Conservation (phyloP, 2,113 vertebrate genomes). For the Acanthisitta chloris region DNA sequence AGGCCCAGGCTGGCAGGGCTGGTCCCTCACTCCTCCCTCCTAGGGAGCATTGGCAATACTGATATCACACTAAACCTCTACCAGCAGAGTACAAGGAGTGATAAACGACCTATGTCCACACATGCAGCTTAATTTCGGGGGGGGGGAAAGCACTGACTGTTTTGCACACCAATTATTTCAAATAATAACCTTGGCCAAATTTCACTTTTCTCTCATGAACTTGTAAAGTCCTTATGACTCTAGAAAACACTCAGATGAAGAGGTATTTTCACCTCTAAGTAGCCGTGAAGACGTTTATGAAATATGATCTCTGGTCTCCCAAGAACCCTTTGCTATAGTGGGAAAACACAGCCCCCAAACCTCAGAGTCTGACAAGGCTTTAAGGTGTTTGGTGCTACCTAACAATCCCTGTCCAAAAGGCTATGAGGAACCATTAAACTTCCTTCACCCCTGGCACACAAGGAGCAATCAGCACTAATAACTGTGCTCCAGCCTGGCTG, state of each 20-base stretch:
- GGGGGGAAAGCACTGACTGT: neutral
- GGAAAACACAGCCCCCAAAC: neutral
- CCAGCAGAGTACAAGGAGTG: neutral
- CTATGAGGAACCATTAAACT: neutral
- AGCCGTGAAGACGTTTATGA: neutral
- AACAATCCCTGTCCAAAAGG: neutral
- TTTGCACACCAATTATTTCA: neutral
- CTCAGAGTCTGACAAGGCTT: neutral
- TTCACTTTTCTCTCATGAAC: neutral
- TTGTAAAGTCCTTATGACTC: neutral
- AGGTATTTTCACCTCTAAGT: neutral
- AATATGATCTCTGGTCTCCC: neutral
- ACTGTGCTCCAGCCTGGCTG: neutral
- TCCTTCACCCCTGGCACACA: neutral
- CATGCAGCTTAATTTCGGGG: neutral
- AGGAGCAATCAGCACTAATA: neutral
- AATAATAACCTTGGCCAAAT: neutral
- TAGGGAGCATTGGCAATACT: neutral
- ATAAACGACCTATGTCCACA: neutral
- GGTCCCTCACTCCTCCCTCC: neutral
- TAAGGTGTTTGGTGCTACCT: neutral
- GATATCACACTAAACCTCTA: neutral
- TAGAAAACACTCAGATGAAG: accelerated
- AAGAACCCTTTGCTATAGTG: neutral
- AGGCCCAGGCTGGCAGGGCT: neutral